Conservation (phyloP, 2,888 invertebrate species). For the Ashinkailepas kermadecensis region DNA sequence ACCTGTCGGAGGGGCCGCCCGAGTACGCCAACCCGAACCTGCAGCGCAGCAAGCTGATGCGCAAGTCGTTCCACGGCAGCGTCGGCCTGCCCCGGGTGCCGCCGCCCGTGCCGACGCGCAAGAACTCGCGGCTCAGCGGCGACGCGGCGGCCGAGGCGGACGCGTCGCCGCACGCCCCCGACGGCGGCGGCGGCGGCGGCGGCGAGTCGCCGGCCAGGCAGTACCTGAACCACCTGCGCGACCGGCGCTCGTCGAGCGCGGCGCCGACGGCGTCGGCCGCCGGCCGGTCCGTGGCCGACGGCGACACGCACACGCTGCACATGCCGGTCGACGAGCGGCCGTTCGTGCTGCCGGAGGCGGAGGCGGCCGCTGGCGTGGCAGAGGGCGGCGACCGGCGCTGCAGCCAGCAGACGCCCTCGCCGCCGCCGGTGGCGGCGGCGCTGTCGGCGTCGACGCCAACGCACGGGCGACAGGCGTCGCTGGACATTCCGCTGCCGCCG, state of each 20-base stretch:
- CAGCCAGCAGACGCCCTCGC: background rate
- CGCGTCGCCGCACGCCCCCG: too few relatives aligned
- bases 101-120: slow-evolving; percentile 62
- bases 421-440: slow-evolving; percentile 46
- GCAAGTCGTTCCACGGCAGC: slow-evolving; percentile 80
- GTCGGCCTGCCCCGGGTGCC: slow-evolving; percentile 64
- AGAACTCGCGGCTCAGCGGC: slow-evolving; percentile 64
- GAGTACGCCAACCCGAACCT: slow-evolving; percentile 75
- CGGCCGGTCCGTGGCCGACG: too few relatives aligned
- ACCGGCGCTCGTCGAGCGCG: background rate
- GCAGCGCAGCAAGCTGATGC: slow-evolving; percentile 76
- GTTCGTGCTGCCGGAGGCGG: background rate
- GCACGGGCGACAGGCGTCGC: slow-evolving; percentile 77
- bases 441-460: slow-evolving; percentile 67
- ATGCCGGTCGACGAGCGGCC: background rate
- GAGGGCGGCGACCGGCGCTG: slow-evolving; percentile 68
- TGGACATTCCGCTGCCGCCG: slow-evolving; percentile 85
- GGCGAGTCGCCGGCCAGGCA: background rate
- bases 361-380: slow-evolving; percentile 63
- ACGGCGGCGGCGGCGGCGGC: background rate
- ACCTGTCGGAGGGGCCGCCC: slow-evolving; percentile 77
- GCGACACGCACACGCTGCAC: background rate
- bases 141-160: background rate
- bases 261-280: too few relatives aligned
- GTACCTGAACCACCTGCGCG: background rate